phyloP scores from a whole-genome alignment of 92 coral and sea anemone species.

The Virgularia gustaviana region DNA sequence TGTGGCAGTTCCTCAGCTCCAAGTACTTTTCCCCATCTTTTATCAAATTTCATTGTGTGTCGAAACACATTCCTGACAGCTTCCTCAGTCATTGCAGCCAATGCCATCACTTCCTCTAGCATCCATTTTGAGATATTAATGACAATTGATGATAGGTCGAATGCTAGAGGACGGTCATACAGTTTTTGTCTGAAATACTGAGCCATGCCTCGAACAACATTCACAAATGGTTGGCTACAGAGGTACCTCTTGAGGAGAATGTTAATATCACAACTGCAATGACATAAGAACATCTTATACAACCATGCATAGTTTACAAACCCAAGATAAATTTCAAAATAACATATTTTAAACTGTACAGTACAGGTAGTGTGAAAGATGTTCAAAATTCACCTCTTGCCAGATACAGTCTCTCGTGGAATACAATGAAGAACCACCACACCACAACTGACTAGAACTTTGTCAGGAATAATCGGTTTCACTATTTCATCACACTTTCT shows the following conservation, averaged over 20 bases:
- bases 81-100: slow-evolving; percentile 69
- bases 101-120: slow-evolving; percentile 71
- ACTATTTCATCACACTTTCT: slow-evolving; percentile 68
- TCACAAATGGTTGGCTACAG: slow-evolving; percentile 82
- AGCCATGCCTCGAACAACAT: slow-evolving; percentile 82
- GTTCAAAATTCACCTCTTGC: slow-evolving; percentile 1
- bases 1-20: slow-evolving; percentile 58
- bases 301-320: background rate
- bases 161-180: slow-evolving; percentile 53
- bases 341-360: background rate
- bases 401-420: slow-evolving; percentile 9
- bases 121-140: slow-evolving; percentile 72
- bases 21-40: slow-evolving; percentile 61
- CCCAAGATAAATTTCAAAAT: too few species aligned
- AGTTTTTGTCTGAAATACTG: slow-evolving; percentile 66
- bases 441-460: slow-evolving; percentile 94
- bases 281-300: background rate
- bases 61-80: slow-evolving; percentile 63
- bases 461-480: slow-evolving; percentile 74
- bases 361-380: background rate
- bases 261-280: slow-evolving; percentile 60
- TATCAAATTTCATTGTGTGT: slow-evolving; percentile 74
- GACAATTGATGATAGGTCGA: slow-evolving; percentile 52
- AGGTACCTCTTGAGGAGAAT: slow-evolving; percentile 88
- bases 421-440: slow-evolving; percentile 69